phyloP scores from a whole-genome alignment of 2,797 vertebrate genomes.

The Momotus momota region DNA sequence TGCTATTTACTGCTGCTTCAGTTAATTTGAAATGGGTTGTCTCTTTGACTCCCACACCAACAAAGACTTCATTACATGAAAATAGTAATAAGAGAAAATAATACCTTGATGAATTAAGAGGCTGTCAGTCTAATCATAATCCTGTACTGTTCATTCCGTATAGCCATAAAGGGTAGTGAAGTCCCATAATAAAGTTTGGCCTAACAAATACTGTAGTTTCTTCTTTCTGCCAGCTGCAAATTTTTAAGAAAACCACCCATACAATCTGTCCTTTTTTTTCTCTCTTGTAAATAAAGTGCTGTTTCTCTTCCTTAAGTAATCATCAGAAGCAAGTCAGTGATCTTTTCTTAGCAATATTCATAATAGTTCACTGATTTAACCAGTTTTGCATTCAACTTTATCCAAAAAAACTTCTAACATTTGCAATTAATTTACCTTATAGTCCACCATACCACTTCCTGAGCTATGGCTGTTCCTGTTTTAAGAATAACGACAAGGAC shows the following conservation, averaged over 20 bases:
- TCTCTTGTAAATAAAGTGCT: background rate
- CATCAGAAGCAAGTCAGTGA: accelerated
- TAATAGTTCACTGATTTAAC: background rate
- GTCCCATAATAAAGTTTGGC: background rate
- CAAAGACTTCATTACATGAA: background rate
- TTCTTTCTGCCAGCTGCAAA: background rate
- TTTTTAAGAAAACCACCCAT: background rate
- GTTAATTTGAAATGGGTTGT: background rate
- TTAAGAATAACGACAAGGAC: background rate
- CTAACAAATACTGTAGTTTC: background rate
- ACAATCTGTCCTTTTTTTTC: background rate
- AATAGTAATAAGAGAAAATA: background rate
- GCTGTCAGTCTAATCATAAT: background rate
- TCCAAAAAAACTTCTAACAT: background rate
- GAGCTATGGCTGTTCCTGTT: background rate
- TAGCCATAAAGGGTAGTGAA: background rate
- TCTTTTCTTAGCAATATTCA: background rate
- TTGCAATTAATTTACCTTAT: background rate
- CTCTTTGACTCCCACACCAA: background rate
- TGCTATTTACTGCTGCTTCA: background rate
- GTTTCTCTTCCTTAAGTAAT: background rate
- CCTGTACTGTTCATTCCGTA: background rate
- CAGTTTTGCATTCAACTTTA: background rate
- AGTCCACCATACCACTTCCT: background rate
- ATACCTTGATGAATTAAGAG: background rate